Conservation (phyloP, 2,888 invertebrate genomes). For the Pelosia muscerda region DNA sequence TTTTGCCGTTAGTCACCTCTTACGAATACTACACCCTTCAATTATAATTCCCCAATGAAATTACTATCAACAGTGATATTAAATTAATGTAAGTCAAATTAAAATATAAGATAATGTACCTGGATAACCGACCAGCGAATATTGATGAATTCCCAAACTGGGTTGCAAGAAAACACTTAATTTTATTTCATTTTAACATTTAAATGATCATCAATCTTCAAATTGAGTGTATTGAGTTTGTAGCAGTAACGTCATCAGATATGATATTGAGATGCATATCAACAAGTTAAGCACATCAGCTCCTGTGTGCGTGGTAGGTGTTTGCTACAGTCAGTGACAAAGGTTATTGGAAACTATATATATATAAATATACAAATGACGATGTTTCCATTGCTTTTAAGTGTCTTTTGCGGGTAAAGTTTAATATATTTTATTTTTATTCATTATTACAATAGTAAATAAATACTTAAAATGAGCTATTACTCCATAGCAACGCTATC, state of each 20-base stretch:
- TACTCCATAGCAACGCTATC: too few relatives aligned
- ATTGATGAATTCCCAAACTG: background rate
- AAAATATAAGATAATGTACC: too few relatives aligned
- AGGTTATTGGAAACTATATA: background rate
- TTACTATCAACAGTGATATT: too few relatives aligned
- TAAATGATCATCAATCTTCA: constrained; percentile 4
- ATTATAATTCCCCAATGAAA: too few relatives aligned
- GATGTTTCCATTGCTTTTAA: background rate
- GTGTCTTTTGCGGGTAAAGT: background rate
- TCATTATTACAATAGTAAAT: too few relatives aligned
- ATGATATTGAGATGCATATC: background rate
- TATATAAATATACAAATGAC: background rate
- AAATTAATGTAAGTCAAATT: too few relatives aligned
- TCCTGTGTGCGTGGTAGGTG: background rate
- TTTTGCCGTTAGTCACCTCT: too few relatives aligned
- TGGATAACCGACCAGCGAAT: background rate
- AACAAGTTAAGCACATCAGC: background rate
- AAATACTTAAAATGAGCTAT: too few relatives aligned
- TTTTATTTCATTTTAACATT: constrained; percentile 7
- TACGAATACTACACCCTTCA: too few relatives aligned
- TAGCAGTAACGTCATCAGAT: background rate
- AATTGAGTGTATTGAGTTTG: background rate
- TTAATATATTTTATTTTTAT: too few relatives aligned
- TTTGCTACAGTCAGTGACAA: background rate
- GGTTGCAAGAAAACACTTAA: constrained; percentile 1